Percentiles rank a stretch among this genome's conserved stretches.
These are phyloP conservation scores for Coelopa pilipes DNA, from an alignment of 2,888 invertebrate species.

Conservation along the genomic window DNA sequence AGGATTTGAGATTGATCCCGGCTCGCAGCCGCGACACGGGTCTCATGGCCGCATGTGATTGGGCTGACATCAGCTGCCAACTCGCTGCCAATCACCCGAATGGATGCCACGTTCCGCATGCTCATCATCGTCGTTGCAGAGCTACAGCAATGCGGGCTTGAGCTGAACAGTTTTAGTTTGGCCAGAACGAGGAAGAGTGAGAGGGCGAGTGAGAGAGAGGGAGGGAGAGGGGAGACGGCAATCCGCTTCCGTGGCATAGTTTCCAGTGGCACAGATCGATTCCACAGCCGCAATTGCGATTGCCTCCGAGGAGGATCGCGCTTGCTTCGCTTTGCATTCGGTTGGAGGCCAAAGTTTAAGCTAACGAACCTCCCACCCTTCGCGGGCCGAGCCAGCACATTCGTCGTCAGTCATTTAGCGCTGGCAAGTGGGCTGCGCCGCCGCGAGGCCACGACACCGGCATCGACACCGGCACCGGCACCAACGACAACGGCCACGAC, in stretches of 20 bases:
- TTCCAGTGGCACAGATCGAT: too few relatives aligned
- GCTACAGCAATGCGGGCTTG: neutral
- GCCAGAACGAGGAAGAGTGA: too few relatives aligned
- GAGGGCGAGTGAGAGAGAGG: too few relatives aligned
- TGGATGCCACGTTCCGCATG: neutral
- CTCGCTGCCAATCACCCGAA: constrained; percentile 19
- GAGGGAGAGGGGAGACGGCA: too few relatives aligned
- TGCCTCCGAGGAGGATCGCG: neutral
- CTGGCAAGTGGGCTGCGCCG: neutral
- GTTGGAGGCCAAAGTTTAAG: neutral
- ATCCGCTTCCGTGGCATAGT: too few relatives aligned
- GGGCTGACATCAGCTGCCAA: constrained; percentile 12
- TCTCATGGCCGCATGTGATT: constrained; percentile 10
- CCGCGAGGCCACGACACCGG: neutral
- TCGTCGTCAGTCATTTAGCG: neutral
- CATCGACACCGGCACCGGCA: neutral
- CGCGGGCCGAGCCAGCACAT: neutral
- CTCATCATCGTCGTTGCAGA: neutral
- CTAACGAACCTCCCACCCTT: neutral
- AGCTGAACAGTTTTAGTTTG: too few relatives aligned
- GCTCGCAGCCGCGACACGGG: too few relatives aligned
- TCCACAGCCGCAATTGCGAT: neutral
- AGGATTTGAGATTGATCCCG: too few relatives aligned
- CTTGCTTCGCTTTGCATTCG: neutral
- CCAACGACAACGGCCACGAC: neutral